Evolutionary conservation across 2,888 invertebrate genomes (phyloP).

Genomic region (Chloroclystis v-ata): DNA sequence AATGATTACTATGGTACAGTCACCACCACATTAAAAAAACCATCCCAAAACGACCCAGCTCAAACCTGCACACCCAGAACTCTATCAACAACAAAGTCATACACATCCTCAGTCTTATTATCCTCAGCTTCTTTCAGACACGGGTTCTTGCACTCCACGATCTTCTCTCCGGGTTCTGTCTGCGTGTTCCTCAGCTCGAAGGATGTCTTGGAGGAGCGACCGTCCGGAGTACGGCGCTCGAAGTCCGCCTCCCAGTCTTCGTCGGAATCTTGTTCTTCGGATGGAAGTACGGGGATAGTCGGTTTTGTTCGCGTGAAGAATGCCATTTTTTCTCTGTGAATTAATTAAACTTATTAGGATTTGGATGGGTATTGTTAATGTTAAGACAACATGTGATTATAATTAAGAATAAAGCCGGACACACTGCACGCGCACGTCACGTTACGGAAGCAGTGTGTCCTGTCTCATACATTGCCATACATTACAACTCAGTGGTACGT

Average conservation of each 20-base stretch:
- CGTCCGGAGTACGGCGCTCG: slow-evolving; percentile 67
- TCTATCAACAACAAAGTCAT: slow-evolving; percentile 90
- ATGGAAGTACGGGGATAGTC: slow-evolving; percentile 85
- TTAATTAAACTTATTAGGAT: no score
- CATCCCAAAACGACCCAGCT: slow-evolving; percentile 17
- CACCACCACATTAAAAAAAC: no score
- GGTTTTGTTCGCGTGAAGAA: slow-evolving; percentile 92
- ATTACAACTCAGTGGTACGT: no score
- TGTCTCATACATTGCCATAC: no score
- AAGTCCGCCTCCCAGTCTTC: slow-evolving; percentile 72
- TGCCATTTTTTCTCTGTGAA: slow-evolving; percentile 96
- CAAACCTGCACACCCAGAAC: slow-evolving; percentile 91
- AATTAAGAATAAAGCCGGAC: no score
- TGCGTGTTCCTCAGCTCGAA: slow-evolving; percentile 49
- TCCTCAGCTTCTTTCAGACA: slow-evolving; percentile 48
- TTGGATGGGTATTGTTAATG: not conserved
- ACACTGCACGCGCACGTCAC: no score
- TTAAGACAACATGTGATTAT: no score
- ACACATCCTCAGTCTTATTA: slow-evolving; percentile 76
- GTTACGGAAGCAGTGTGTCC: no score
- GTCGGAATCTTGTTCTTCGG: slow-evolving; percentile 73
- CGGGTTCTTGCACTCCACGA: slow-evolving; percentile 64
- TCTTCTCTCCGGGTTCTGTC: slow-evolving; percentile 15
- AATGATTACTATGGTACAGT: no score
- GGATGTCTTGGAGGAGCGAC: slow-evolving; percentile 67